Base-by-base conservation (phyloP, 2,113 vertebrate genomes). In the Circaetus gallicus region DNA sequence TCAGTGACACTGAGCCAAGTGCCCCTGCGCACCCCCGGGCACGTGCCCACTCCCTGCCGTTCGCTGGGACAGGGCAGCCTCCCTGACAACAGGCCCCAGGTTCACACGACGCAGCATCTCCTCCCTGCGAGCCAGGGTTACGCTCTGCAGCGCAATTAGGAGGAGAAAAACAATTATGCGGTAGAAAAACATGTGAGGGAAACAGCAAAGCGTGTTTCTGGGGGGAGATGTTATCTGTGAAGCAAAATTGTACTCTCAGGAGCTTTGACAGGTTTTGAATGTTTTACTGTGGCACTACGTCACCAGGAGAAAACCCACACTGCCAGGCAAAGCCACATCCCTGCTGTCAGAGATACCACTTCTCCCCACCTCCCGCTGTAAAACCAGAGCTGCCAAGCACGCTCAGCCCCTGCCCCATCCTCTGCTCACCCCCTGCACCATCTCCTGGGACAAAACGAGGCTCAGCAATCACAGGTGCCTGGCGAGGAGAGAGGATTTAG, bases 1-100 rank as follows among this genome's bases (percentile, higher is more conserved):
- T 40, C 38, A 2, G 89, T 10, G 43, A 15, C 12, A 13, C 2
- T 12, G 19, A 22, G 61, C 58, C 87, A 55, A 42, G 16, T 6
- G 78, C 18, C 78, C 78, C 53, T 21, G 1, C 4, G 0, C 16
- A 6, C 4, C 59, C 69, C 16, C 2, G 3, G 79, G 69, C 72
- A 78, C 2, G 0, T 13, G 2, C 66, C 77, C 0, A 0, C 59
- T 43, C 36, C 20, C 45, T 3, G 21, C 50, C 11, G 0, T 6
- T 69, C 28, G 45, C 55, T 8, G 2, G 42, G 5, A 7, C 0
- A 9, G 45, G 16, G 10, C 86, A 55, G 38, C 71, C 59, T 9
- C 77, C 85, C 82, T 45, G 1, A 24, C 49, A 50, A 2, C 21
- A 4, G 31, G 45, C 16, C 47, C 66, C 0, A 2, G 49, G 26